Base-by-base conservation (phyloP, 2,888 invertebrate genomes). In the Drosophila nr. medialis region DNA sequence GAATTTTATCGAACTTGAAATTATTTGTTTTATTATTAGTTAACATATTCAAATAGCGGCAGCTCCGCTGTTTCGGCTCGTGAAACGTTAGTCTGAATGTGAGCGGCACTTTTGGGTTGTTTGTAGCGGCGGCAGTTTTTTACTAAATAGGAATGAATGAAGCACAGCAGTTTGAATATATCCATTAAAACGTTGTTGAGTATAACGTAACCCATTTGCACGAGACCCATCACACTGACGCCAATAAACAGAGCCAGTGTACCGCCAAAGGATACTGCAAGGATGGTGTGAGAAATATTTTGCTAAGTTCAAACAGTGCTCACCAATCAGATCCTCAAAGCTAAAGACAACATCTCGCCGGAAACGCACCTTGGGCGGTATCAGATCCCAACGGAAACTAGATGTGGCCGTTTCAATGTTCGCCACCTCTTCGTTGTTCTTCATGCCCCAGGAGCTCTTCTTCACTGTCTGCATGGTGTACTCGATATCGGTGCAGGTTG, bases 271-370 rank as follows among this genome's bases (percentile, higher is more conserved):
- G 86, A 87, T 2, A 88, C 86, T 87, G 53, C n/a, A 93, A n/a
- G 18, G 32, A 15, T 0, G 45, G 15, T 32, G 8, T 1, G 2
- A 8, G 10, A 27, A 0, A 48, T 0, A 15, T 0, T 2, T 1
- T 11, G 7, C 0, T 4, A 29, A 34, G 54, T 34, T 29, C 15
- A 13, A 10, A 2, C 18, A 5, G 11, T 36, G n/a, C 63, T 86
- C 86, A 94, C 94, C 95, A 53, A 95, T 92, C 69, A 95, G 92
- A 92, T 95, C 94, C 76, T 94, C 94, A 81, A 94, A 94, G 54
- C 94, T 94, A 80, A 94, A 95, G 2, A 95, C 91, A 7, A 95
- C 93, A 89, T 94, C 94, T 29, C 95, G 92, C n/a, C 93, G 92
- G 72, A 94, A 93, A 64, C 94, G 93, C 6, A 94, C 94, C 34